phyloP scores from a whole-genome alignment of 2,113 vertebrate species.

The Macaca nemestrina region DNA sequence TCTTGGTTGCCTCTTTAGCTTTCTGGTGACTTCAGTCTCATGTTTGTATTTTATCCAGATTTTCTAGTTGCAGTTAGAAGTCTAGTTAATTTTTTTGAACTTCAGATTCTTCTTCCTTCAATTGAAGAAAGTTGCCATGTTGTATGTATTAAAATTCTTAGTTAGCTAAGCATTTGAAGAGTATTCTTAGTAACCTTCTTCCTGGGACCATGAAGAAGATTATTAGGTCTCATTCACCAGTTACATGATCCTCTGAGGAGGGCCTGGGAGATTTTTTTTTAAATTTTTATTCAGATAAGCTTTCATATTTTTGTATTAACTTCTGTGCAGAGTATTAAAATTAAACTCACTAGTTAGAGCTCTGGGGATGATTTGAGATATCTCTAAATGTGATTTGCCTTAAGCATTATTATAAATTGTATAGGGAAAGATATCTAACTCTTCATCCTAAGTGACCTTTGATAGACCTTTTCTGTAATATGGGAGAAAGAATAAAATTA shows the following conservation, averaged over 20 bases:
- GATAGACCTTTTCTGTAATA: neutral
- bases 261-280: neutral
- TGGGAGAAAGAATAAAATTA: neutral
- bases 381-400: neutral
- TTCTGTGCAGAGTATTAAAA: neutral
- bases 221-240: neutral
- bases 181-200: neutral
- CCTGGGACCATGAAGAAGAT: neutral
- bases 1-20: neutral
- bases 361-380: neutral
- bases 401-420: neutral
- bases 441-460: neutral
- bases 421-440: neutral
- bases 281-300: neutral
- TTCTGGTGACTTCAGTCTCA: neutral
- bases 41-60: neutral
- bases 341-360: neutral
- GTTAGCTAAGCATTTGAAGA: neutral
- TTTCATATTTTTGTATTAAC: neutral
- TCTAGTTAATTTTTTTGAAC: neutral
- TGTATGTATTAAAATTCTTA: neutral
- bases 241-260: neutral
- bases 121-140: neutral
- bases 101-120: neutral
- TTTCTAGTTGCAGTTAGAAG: neutral